phyloP scores from a whole-genome alignment of 2,888 invertebrate species.

The Esperia sulphurella region DNA sequence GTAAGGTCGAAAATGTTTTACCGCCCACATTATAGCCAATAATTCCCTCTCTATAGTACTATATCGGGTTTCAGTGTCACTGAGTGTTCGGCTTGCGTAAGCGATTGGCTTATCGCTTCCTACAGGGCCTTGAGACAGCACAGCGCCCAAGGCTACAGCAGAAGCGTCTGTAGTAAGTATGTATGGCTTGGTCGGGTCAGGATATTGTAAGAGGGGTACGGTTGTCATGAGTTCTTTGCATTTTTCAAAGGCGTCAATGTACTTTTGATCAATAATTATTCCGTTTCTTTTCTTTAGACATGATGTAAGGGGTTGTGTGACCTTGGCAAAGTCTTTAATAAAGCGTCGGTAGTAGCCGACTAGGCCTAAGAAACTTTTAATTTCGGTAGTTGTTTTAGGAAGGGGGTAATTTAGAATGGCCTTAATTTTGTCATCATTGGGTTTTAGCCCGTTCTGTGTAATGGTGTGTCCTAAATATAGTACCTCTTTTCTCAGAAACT shows the following conservation, averaged over 20 bases:
- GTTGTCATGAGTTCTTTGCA: slow-evolving; percentile 24
- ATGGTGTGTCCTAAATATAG: no score
- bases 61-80: slow-evolving; percentile 9
- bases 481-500: no score
- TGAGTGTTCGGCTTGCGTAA: slow-evolving; percentile 5
- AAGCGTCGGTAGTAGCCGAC: no score
- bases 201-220: slow-evolving; percentile 32
- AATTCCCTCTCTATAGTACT: no score
- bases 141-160: slow-evolving; percentile 18
- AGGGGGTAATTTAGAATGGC: neutral
- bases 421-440: no score
- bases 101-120: slow-evolving; percentile 14
- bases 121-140: slow-evolving; percentile 19
- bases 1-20: slow-evolving; percentile 13
- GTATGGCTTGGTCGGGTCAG: slow-evolving; percentile 27
- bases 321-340: slow-evolving; percentile 20
- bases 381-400: slow-evolving; percentile 17
- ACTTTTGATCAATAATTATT: slow-evolving; percentile 12
- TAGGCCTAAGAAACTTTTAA: slow-evolving; percentile 19
- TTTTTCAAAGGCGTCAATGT: slow-evolving; percentile 18
- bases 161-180: slow-evolving; percentile 23
- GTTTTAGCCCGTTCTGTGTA: no score
- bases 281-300: slow-evolving; percentile 20
- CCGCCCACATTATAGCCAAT: no score
- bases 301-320: slow-evolving; percentile 17